Base-by-base conservation (phyloP, 2,113 vertebrate genomes). In the Sinosuthora webbiana region DNA sequence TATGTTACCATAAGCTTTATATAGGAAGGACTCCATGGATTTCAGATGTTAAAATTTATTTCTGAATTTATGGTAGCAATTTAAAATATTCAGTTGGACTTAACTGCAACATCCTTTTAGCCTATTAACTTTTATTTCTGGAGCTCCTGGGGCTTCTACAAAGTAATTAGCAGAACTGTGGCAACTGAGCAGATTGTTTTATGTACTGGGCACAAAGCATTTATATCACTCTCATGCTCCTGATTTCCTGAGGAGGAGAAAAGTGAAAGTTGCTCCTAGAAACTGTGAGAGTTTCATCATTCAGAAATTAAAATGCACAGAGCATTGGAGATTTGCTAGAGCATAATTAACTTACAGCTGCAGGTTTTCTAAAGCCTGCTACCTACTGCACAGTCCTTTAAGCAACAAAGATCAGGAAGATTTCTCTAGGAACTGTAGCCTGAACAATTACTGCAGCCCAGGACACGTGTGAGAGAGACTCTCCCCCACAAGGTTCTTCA, bases 121-220 rank as follows among this genome's bases (percentile, higher is more conserved):
- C 78, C 85, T 90, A 92, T 92, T 95, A 91, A 94, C 71, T 95
- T 97, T 95, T 93, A 97, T 93, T 95, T 93, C 94, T 83, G 83
- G 50, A 95, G 67, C 90, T 95, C 90, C 45, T 49, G 82, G 75
- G 90, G 90, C 59, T 94, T 90, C 85, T 93, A 49, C 92, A 93
- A 83, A 94, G 79, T 88, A 96, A 97, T 97, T 93, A 96, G 88
- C 85, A 96, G 95, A 93, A 65, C 88, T 92, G 33, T 90, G 82
- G 88, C 88, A 95, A 90, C 83, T 57, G 83, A 94, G 63, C 67
- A 85, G 82, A 92, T 93, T 85, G 41, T 76, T 96, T 94, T 85
- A 83, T 90, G 78, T 88, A 59, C 88, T 80, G 75, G 90, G 82
- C 57, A 82, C 59, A 73, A 8, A 60, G 57, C 15, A 79, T 83